Evolutionary conservation across 1,140 invertebrate species (phyloP), one percentile per base, ranked within the genome.

Genomic region (Drosophila pandora): DNA sequence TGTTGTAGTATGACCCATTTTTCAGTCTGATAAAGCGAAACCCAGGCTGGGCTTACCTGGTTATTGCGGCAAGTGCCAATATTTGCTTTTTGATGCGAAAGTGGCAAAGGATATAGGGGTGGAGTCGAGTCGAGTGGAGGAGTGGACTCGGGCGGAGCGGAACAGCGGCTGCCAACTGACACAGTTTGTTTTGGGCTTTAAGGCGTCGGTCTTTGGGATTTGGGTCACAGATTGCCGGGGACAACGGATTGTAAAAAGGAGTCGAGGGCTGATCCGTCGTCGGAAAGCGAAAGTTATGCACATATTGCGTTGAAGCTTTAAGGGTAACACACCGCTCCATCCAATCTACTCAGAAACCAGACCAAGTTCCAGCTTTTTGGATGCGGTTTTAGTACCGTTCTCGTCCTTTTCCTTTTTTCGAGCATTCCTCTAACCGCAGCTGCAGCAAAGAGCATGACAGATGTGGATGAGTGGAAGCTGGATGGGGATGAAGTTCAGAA

Each of bases 41-140:
- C 70, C 65, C 41, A 72, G 81, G 48, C 79, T 54, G 64, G 49
- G 57, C 72, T 79, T 78, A 80, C 82, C 74, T 71, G 83, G 68
- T 80, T 87, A 87, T 89, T 87, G 83, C 85, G 76, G 83, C 83
- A 79, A 87, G 83, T 88, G 83, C 83, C 83, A 87, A 87, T 87
- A 87, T 87, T 87, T 87, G 76, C 70, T 88, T 79, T 65, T 60
- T 62, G 63, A 57, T 69, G 67, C 67, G 67, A 70, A 43, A 13
- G 67, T 21, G 25, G 63, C 67, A 69, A 70, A 70, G 52, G 52
- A 68, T 57, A 37, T 39, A 17, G 12, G 23, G 52, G 41, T 12
- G 63, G 25, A 21, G 34, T 54, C 34, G 62, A 73, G 53, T 54
- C 48, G 58, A 55, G 56, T 53, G 55, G 53, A 37, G 25, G 25